Evolutionary conservation across 2,797 vertebrate genomes (phyloP).

Genomic region (Apogon talboti): DNA sequence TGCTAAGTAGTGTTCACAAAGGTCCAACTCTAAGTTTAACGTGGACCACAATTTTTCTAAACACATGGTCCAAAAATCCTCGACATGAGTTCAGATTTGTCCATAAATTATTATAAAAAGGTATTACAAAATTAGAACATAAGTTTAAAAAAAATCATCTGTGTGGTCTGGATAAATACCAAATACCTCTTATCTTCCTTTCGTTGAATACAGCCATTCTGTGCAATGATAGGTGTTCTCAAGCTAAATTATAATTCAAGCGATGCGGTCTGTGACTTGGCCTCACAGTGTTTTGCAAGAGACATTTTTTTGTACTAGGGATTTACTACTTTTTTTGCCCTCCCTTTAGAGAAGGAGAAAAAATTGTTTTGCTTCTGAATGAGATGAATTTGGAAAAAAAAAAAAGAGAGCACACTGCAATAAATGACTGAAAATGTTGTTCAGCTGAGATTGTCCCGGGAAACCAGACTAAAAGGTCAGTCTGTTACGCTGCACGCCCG

Average conservation of each 20-base stretch:
- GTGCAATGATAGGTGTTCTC: conserved; percentile 1
- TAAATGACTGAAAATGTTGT: conserved; percentile 11
- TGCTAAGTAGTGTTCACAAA: not conserved
- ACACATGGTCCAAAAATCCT: conserved; percentile 6
- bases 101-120: not conserved
- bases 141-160: conserved; percentile 24
- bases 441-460: conserved; percentile 18
- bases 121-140: conserved; percentile 13
- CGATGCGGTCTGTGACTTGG: not conserved
- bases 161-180: not conserved
- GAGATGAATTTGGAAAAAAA: not conserved
- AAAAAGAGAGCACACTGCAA: not conserved
- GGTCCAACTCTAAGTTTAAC: no score
- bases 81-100: not conserved
- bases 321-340: not conserved
- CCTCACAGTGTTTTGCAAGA: not conserved
- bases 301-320: not conserved
- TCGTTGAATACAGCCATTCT: not conserved
- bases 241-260: not conserved
- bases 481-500: not conserved
- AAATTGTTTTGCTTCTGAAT: conserved; percentile 20
- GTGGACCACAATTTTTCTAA: no score
- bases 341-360: conserved; percentile 1
- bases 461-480: conserved; percentile 10
- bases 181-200: not conserved